These are phyloP conservation scores for Parazoanthus atlanticus DNA, from an alignment of 92 coral and sea anemone species.

Conservation along the genomic window DNA sequence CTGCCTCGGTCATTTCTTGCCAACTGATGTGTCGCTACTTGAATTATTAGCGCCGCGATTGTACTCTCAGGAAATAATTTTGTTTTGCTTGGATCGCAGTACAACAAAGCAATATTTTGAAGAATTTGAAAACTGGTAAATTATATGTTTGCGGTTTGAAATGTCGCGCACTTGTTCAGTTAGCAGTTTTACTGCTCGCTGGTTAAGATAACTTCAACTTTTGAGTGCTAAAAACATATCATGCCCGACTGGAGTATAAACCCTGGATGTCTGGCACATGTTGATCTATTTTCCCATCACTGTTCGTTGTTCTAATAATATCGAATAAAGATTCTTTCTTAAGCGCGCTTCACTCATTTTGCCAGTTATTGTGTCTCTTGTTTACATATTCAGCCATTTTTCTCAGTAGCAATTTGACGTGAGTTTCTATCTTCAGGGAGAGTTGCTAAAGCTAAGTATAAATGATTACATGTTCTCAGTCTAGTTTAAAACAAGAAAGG, in stretches of 20 bases:
- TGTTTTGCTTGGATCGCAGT: neutral
- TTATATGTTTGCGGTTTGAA: neutral
- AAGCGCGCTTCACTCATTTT: neutral
- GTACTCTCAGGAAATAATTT: neutral
- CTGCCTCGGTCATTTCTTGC: neutral
- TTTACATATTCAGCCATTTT: slow-evolving; percentile 1
- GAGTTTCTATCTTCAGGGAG: neutral
- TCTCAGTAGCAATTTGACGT: neutral
- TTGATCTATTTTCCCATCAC: neutral
- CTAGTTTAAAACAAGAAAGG: neutral
- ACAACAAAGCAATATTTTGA: neutral
- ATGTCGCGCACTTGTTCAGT: neutral
- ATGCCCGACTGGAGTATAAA: neutral
- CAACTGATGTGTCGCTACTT: neutral
- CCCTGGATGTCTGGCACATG: too few relatives aligned
- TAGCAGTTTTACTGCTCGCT: neutral
- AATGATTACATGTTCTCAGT: neutral
- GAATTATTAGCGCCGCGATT: too few relatives aligned
- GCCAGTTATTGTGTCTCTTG: neutral
- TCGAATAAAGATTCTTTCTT: neutral
- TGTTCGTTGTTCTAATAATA: neutral
- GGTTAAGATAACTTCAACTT: neutral
- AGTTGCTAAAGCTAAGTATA: neutral
- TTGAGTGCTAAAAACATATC: neutral
- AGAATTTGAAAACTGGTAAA: neutral